These are phyloP conservation scores for Eublepharis macularius DNA, from an alignment of 2,113 vertebrate genomes.

Conservation along the genomic window DNA sequence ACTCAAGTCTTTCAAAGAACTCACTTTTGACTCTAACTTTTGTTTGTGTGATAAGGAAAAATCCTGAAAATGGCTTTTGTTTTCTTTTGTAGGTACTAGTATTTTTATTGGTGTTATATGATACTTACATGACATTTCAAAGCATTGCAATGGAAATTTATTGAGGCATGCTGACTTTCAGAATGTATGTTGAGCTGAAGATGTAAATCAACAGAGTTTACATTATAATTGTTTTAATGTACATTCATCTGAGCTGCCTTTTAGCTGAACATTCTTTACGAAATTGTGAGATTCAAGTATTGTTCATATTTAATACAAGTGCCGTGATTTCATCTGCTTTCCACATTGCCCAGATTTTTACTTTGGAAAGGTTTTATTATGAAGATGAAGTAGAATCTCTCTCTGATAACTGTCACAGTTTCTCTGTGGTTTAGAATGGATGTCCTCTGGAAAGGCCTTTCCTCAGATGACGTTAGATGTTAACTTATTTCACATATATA, in stretches of 20 bases:
- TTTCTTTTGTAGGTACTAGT: background rate
- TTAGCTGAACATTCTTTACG: background rate
- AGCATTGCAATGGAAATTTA: background rate
- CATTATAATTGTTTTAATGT: background rate
- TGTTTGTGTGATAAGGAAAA: background rate
- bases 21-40: background rate
- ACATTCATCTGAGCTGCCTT: background rate
- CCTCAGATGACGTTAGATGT: background rate
- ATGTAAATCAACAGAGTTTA: background rate
- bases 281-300: background rate
- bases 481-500: background rate
- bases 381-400: background rate
- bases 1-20: background rate
- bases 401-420: background rate
- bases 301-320: background rate
- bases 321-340: background rate
- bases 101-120: background rate
- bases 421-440: slow-evolving; percentile 51
- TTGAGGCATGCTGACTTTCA: background rate
- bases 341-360: background rate
- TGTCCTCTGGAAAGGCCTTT: slow-evolving; percentile 13
- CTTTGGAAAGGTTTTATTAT: slow-evolving; percentile 39
- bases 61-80: background rate
- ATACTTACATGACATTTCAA: slow-evolving; percentile 1
- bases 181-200: background rate